phyloP scores from a whole-genome alignment of 1,140 invertebrate species.

The Sitodiplosis mosellana region DNA sequence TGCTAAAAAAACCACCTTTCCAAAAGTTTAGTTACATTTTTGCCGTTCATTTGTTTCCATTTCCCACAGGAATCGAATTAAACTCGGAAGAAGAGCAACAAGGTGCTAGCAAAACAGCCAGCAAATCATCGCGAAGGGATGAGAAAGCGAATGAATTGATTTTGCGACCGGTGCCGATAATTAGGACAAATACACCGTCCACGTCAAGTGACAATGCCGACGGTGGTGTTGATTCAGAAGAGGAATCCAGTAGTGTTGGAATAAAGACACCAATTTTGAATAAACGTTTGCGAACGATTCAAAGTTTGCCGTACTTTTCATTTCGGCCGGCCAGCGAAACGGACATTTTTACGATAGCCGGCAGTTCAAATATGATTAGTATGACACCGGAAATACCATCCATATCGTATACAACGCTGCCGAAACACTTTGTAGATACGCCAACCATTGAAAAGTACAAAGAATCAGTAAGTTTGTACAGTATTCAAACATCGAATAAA shows the following conservation, averaged over 20 bases:
- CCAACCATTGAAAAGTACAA: constrained; percentile 25
- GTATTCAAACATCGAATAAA: constrained; percentile 22
- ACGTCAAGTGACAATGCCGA: constrained; percentile 7
- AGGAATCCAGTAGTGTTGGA: constrained; percentile 3
- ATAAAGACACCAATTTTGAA: constrained; percentile 1
- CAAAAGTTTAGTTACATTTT: too few species aligned
- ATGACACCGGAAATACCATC: constrained; percentile 25
- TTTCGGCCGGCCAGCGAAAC: constrained; percentile 17
- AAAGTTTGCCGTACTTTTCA: constrained; percentile 22
- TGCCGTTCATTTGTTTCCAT: too few species aligned
- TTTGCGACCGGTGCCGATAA: constrained; percentile 12
- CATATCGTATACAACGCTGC: constrained; percentile 20
- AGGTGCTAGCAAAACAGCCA: not conserved
- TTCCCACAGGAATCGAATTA: too few species aligned
- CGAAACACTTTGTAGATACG: constrained; percentile 24
- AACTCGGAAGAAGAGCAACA: too few species aligned
- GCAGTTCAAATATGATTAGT: constrained; percentile 16
- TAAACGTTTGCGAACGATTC: constrained; percentile 15
- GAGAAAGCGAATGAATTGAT: constrained; percentile 17
- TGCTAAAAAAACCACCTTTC: too few species aligned
- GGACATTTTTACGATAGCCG: constrained; percentile 19
- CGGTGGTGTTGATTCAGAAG: not conserved
- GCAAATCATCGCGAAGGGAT: not conserved
- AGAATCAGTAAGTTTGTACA: constrained; percentile 21
- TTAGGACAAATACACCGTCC: not conserved